Conservation (phyloP, 1,140 invertebrate species). For the Chionoecetes opilio region DNA sequence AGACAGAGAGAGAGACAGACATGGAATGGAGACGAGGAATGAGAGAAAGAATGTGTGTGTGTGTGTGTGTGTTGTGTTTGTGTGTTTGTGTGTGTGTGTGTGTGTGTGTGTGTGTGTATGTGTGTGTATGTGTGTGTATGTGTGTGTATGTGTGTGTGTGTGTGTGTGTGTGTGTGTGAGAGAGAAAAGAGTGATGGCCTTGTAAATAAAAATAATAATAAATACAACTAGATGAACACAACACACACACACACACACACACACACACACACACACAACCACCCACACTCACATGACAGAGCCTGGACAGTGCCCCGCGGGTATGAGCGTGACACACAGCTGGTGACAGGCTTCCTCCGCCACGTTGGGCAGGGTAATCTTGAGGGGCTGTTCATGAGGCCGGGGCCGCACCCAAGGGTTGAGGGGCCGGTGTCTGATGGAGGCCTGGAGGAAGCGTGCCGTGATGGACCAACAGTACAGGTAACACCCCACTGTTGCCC, state of each 20-base stretch:
- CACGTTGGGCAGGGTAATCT: constrained; percentile 80
- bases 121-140: no score
- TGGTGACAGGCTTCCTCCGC: constrained; percentile 80
- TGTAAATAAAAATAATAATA: no score
- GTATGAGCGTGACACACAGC: constrained; percentile 86
- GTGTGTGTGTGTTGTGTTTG: no score
- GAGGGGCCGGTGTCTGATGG: constrained; percentile 75
- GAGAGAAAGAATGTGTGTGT: no score
- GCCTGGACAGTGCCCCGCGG: constrained; percentile 89
- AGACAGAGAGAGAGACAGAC: no score
- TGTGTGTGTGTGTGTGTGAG: background rate
- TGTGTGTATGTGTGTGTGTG: background rate
- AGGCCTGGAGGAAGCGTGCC: constrained; percentile 79
- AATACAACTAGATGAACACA: no score
- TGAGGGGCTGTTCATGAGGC: constrained; percentile 79
- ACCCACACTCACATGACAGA: constrained; percentile 88
- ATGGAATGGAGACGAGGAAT: no score
- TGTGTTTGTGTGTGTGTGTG: no score
- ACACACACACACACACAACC: no score
- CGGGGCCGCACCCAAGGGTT: constrained; percentile 76
- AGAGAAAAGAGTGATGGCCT: no score
- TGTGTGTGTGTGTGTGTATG: no score
- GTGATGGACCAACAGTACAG: constrained; percentile 80
- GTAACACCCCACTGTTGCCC: constrained; percentile 80
- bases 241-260: no score